Evolutionary conservation across 2,113 vertebrate species (phyloP).

Genomic region (Cryptomyrus ogoouensis): DNA sequence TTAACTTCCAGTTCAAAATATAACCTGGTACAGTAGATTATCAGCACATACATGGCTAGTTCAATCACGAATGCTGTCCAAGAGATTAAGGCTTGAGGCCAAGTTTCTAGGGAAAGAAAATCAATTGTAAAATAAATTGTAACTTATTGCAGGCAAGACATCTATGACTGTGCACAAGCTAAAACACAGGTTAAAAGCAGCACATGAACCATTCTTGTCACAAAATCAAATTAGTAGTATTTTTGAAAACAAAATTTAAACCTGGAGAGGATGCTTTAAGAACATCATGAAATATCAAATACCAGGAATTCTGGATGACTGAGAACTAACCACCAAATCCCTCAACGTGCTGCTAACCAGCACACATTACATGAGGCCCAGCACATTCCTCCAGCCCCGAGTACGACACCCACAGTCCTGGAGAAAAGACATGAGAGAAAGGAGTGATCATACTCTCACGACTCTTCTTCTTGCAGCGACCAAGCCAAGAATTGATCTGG

Average conservation of each 20-base stretch:
- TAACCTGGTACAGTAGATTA: constrained; percentile 47
- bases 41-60: constrained; percentile 41
- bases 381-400: not conserved
- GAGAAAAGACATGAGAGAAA: not conserved
- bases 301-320: not conserved
- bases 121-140: not conserved
- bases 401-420: not conserved
- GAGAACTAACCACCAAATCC: not conserved
- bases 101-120: constrained; percentile 40
- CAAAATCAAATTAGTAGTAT: not conserved
- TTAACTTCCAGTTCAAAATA: constrained; percentile 63
- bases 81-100: constrained; percentile 40
- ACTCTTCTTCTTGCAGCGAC: constrained; percentile 29
- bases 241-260: not conserved
- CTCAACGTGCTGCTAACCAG: not conserved
- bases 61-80: constrained; percentile 43
- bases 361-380: not conserved
- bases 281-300: not conserved
- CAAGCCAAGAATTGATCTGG: constrained; percentile 37
- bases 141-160: not conserved
- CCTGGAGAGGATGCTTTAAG: not conserved
- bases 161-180: not conserved
- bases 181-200: not conserved
- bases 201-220: not conserved
- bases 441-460: constrained; percentile 28